Evolutionary conservation across 1,140 invertebrate genomes (phyloP), one percentile per base, ranked within the genome.

Genomic region (Galleria mellonella): DNA sequence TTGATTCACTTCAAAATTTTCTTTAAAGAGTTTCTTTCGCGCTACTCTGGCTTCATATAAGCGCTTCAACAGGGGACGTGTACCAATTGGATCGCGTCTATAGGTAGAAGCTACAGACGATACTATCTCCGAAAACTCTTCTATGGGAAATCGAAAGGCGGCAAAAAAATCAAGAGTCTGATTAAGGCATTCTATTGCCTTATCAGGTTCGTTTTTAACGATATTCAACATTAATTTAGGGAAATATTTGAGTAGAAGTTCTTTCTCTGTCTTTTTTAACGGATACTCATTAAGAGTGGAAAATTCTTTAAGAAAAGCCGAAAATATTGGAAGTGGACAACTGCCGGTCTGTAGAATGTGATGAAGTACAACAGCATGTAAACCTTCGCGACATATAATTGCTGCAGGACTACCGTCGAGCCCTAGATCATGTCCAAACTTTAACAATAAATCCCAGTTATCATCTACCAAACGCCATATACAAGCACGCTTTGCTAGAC

Each of bases 321-420:
- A 39, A 4, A 55, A n/a, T 17, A 67, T 32, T 9, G 15, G 10
- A 15, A 14, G 10, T 11, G 62, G 7, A 10, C 53, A 53, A 1
- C 38, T 7, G 11, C 41, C 42, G 32, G 38, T 35, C 5, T 29
- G 17, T 10, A 76, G 38, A 10, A 81, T 35, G 15, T 56, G 41
- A 3, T 71, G 56, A 10, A 81, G 42, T 1, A 77, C 45, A 9
- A 61, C 61, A 1, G 68, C 62, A 31, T 81, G 76, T n/a, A 81
- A 40, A 8, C 72, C 72, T 43, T 78, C 73, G 1, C 32, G 29
- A 43, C 72, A 72, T 10, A 62, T 52, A 4, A 54, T 47, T 14
- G 46, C 41, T 9, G 47, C 9, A 3, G 9, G 4, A 4, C 14
- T 30, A 0, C 71, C 73, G 46, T 77, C 61, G 11, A 77, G 43